A percentile compares a stretch with the other conserved stretches of the same genome.
phyloP scores from a whole-genome alignment of 2,797 vertebrate species.

The Margarornis squamiger region DNA sequence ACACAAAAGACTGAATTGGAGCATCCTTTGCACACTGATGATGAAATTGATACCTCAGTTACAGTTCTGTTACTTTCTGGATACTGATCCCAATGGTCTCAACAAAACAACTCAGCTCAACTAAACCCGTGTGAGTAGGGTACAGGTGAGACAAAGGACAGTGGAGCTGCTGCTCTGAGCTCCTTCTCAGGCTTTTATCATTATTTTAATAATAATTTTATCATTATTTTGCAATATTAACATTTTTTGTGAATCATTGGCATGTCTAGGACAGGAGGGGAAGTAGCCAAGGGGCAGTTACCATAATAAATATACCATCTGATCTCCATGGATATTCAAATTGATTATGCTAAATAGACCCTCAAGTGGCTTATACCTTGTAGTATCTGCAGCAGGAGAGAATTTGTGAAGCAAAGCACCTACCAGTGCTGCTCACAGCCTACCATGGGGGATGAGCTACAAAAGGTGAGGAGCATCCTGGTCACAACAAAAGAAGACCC shows the following conservation, averaged over 20 bases:
- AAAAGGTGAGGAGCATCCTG: background rate
- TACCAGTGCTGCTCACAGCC: background rate
- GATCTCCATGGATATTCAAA: background rate
- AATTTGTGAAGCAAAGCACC: background rate
- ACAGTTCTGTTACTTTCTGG: background rate
- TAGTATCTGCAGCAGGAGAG: background rate
- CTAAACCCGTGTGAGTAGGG: background rate
- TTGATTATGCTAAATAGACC: background rate
- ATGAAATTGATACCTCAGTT: background rate
- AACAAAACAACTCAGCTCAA: background rate
- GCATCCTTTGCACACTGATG: background rate
- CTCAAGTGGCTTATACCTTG: background rate
- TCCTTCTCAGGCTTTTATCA: background rate
- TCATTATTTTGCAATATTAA: background rate
- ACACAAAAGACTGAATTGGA: background rate
- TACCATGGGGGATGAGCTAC: too few species aligned
- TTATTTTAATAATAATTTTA: background rate
- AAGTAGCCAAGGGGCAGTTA: background rate
- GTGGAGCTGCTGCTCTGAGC: background rate
- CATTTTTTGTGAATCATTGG: background rate
- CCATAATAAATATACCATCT: background rate
- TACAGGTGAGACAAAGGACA: background rate
- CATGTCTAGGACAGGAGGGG: background rate
- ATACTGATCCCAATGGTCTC: background rate
- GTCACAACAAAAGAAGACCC: background rate